Base-by-base conservation (phyloP, 2,888 invertebrate genomes). In the Rhabditoides inermis region DNA sequence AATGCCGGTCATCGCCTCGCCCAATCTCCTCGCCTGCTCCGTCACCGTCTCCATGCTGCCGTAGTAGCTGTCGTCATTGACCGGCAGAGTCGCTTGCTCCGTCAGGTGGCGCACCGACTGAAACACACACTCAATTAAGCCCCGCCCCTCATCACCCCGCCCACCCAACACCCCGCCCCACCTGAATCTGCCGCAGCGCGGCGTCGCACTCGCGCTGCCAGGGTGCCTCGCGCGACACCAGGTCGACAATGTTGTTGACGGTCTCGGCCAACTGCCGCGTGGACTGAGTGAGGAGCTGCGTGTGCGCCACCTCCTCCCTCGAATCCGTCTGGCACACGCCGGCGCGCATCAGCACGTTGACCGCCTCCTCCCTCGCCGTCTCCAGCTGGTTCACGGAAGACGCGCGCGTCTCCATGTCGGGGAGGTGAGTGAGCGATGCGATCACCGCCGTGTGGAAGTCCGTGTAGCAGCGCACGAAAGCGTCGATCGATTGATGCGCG, bases 141-240 rank as follows among this genome's bases (percentile, higher is more conserved):
- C 1, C 40, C 15, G 36, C 49, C 18, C 30, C 30, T 32, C 23
- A 18, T 32, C n/a, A 6, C 28, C 23, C 2, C 30, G 1, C 15
- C 22, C 23, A 4, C n/a, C n/a, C 41, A 3, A 6, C 22, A 15
- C 7, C 20, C 25, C 26, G 12, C 35, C 18, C 49, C 55, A 78
- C 78, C 78, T 88, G 86, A 55, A 95, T 90, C 77, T 88, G 88
- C 60, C 92, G 82, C 49, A 94, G 85, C 1, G 94, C 92, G 65
- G 88, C 91, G 76, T 90, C 90, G 79, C 95, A 95, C 76, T 95
- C 94, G 77, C 88, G 89, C 80, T 92, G 91, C 0, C 94, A 91
- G 0, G 94, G 92, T 88, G 0, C 89, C 86, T 86, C 1, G 91
- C 91, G 0, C 89, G 91, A 42, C 91, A 90, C 7, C 86, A 86